Conservation (phyloP, 2,888 invertebrate species). For the Ariolimax columbianus region DNA sequence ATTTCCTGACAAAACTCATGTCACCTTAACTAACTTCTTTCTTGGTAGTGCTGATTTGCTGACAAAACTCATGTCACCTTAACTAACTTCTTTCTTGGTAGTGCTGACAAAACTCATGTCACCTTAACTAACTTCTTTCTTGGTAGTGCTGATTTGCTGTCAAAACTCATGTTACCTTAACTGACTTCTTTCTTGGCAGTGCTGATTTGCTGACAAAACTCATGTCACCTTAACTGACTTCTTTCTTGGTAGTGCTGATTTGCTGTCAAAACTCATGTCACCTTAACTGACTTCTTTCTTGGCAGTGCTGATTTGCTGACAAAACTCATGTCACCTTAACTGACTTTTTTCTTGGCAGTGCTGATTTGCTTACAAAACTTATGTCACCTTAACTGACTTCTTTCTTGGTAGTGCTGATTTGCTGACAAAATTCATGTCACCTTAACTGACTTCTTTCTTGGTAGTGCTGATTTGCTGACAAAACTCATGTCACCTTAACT, state of each 20-base stretch:
- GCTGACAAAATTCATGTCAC: not conserved
- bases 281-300: not conserved
- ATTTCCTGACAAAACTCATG: not conserved
- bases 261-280: not conserved
- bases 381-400: not conserved
- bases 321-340: not conserved
- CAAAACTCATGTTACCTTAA: not conserved
- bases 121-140: not conserved
- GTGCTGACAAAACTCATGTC: not conserved
- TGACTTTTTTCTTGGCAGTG: not conserved
- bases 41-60: not conserved
- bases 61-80: not conserved
- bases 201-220: not conserved
- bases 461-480: not conserved
- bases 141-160: not conserved
- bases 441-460: not conserved
- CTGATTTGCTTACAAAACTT: not conserved
- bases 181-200: not conserved
- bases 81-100: too few species aligned
- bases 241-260: not conserved
- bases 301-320: not conserved
- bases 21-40: not conserved
- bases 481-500: not conserved
- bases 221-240: not conserved
- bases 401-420: not conserved